Base-by-base conservation (phyloP, 2,113 vertebrate genomes). In the Catagonus wagneri region DNA sequence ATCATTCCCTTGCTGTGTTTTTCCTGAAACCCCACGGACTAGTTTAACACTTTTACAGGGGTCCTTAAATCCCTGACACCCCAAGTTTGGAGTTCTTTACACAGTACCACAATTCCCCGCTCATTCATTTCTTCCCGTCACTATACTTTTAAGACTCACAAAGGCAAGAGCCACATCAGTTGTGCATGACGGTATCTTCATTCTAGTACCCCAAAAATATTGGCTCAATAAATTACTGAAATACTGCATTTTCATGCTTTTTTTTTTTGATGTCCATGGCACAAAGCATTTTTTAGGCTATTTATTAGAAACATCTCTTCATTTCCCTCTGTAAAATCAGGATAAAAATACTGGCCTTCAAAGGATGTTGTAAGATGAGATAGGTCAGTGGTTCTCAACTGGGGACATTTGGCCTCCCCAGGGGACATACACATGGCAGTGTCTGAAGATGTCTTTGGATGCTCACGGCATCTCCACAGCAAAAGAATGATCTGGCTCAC, bases 381-480 rank as follows among this genome's bases (percentile, higher is more conserved):
- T 15, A 50, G 22, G 13, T 81, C 39, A 44, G 2, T 20, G 1
- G 8, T 86, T 89, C n/a, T n/a, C 74, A 50, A n/a, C 8, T 29
- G 17, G 12, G 22, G 8, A 29, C 15, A 71, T 89, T 66, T 44
- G 58, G 9, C 44, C 23, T 29, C 27, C 54, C 32, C 0, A 0
- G 3, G 7, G 34, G 14, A 79, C 36, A 36, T 54, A 7, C 8
- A 5, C 23, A 3, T 29, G 63, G n/a, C 54, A 29, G 1, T 74
- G 1, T 19, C 39, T 36, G 60, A 7, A 76, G 36, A 76, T 23
- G 54, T 54, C 39, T 54, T 56, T 74, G 8, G 29, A 15, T 76
- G 20, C 12, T 56, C 1, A 1, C 0, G 2, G 7, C 17, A 60
- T 7, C 34, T 34, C 32, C 17, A 1, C 6, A 17, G 3, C 7